A percentile compares a stretch with the other conserved stretches of the same genome.
Conservation (phyloP, 2,797 vertebrate species). For the Girardinus metallicus region DNA sequence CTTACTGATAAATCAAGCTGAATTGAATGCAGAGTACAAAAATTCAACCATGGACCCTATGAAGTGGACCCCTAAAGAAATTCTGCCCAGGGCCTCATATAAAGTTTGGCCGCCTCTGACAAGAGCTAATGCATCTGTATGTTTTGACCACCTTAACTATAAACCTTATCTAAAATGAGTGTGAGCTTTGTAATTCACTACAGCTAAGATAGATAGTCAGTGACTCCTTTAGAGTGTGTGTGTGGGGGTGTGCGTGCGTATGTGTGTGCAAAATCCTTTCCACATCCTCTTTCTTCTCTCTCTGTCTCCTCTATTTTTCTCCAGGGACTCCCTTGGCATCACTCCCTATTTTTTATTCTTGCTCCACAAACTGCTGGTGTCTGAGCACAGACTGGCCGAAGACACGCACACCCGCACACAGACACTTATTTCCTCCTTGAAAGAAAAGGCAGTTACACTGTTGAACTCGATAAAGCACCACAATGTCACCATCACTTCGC, state of each 20-base stretch:
- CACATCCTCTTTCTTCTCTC: conserved; percentile 77
- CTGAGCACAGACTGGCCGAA: conserved; percentile 74
- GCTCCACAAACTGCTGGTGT: conserved; percentile 78
- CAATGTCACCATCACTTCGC: conserved; percentile 35
- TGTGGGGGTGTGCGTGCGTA: background rate
- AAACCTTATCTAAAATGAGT: conserved; percentile 1
- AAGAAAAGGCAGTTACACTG: conserved; percentile 36
- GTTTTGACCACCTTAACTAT: background rate
- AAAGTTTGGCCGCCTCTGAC: background rate
- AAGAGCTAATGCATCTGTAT: background rate
- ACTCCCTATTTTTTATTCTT: conserved; percentile 79
- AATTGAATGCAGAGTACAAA: background rate
- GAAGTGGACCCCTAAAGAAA: background rate
- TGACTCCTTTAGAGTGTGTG: conserved; percentile 5
- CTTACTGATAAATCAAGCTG: background rate
- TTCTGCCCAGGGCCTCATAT: background rate
- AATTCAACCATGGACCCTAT: background rate
- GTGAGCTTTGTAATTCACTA: conserved; percentile 16
- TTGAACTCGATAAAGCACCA: conserved; percentile 36
- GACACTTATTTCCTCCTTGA: conserved; percentile 10
- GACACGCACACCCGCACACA: background rate
- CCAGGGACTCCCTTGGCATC: conserved; percentile 81
- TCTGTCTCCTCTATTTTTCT: conserved; percentile 75
- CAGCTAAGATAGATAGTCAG: conserved; percentile 13
- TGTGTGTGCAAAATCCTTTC: conserved; percentile 58